Conservation (phyloP, 2,888 invertebrate genomes). For the Polydrusus tereticollis region DNA sequence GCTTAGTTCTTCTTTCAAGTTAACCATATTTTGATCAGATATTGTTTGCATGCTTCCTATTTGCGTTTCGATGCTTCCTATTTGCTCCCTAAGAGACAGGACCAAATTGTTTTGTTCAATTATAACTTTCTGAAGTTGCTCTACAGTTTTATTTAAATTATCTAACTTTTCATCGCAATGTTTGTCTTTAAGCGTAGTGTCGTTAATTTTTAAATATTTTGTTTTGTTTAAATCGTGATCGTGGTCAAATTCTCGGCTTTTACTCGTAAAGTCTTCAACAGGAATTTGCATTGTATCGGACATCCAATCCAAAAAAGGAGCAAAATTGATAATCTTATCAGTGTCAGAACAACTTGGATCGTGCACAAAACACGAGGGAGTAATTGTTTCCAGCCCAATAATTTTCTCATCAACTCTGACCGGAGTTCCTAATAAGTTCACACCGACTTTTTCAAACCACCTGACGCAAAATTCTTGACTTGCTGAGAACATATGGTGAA, state of each 20-base stretch:
- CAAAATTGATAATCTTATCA: constrained; percentile 18
- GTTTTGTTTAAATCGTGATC: neutral
- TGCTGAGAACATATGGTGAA: constrained; percentile 1
- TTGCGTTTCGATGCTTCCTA: constrained; percentile 1
- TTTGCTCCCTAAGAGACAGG: constrained; percentile 15
- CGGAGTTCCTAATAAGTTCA: constrained; percentile 22
- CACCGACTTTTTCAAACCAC: constrained; percentile 1
- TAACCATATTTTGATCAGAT: constrained; percentile 12
- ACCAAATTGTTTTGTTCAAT: neutral
- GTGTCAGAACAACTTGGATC: constrained; percentile 12
- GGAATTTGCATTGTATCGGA: neutral
- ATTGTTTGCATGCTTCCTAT: neutral
- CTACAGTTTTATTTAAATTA: neutral
- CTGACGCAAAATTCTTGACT: constrained; percentile 25
- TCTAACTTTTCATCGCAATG: neutral
- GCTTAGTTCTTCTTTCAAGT: constrained; percentile 12
- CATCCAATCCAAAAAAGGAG: constrained; percentile 26
- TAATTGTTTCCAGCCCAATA: constrained; percentile 29
- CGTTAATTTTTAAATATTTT: neutral
- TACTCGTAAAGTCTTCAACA: constrained; percentile 5
- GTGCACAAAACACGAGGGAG: neutral
- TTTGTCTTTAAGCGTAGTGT: neutral
- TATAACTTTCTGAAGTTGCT: neutral
- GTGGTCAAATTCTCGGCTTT: neutral
- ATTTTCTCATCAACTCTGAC: constrained; percentile 10